Base-by-base conservation (phyloP, 2,113 vertebrate genomes). In the Leiothrix lutea region DNA sequence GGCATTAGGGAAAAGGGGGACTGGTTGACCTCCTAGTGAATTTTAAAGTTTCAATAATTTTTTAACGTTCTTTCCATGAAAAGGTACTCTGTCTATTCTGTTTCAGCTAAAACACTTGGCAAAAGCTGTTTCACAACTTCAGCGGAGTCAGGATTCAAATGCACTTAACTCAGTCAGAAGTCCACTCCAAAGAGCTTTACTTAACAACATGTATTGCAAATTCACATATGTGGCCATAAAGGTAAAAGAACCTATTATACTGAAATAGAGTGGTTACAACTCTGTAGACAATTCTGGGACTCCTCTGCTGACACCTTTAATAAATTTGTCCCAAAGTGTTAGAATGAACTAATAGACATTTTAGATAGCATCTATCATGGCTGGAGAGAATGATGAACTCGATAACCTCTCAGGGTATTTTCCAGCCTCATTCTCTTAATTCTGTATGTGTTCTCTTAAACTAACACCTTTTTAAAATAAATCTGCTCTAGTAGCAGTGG, bases 401-500 rank as follows among this genome's bases (percentile, higher is more conserved):
- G 7, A 80, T 86, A 97, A 94, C 58, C 29, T 86, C 67, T 65
- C 61, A 9, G 21, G 36, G 54, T 86, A 62, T 77, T 94, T 90
- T 88, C 66, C 40, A 90, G 40, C 24, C 23, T 69, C 45, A 50
- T 80, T 90, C 42, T 85, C 81, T 72, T 86, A 58, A 81, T 84
- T 91, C 44, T 92, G 51, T 57, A 15, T n/a, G 31, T 79, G 50
- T 25, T 87, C 40, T 69, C 19, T 88, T 83, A 71, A 86, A 47
- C 50, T 77, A 61, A 86, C 64, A 90, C 33, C 29, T 90, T 64
- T 94, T 94, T 18, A 70, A 96, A 91, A 88, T 86, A 94, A 90
- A 91, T 86, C 51, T 66, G 19, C 16, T 66, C 60, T 47, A 24
- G 23, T 83, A 78, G 23, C 36, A 51, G 28, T 26, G 35, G 18